Conservation (phyloP, 2,888 invertebrate species). For the Mayetiola destructor region DNA sequence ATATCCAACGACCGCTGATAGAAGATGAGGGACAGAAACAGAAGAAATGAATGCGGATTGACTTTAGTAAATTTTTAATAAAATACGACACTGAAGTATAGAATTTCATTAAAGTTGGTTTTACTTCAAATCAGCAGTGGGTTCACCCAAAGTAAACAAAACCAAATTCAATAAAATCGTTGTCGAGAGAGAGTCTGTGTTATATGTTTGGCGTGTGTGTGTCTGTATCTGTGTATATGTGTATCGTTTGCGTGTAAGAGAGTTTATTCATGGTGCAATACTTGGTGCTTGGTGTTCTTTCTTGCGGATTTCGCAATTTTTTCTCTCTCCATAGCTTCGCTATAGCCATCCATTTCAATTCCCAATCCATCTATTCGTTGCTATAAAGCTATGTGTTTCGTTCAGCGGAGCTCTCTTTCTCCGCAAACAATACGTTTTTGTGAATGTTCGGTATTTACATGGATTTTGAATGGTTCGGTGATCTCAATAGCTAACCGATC, state of each 20-base stretch:
- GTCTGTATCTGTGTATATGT: not conserved
- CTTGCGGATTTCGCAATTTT: not conserved
- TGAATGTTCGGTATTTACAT: not conserved
- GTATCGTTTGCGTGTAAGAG: not conserved
- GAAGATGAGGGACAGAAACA: constrained; percentile 1
- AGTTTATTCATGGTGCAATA: too few relatives aligned
- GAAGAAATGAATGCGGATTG: constrained; percentile 22
- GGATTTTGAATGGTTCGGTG: constrained; percentile 4
- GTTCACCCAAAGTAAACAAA: constrained; percentile 19
- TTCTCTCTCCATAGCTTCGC: not conserved
- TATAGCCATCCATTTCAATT: too few relatives aligned
- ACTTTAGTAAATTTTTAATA: constrained; percentile 26
- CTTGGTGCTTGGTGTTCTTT: not conserved
- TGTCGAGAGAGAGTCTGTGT: not conserved
- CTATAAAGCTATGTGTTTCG: too few relatives aligned
- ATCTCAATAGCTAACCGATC: not conserved
- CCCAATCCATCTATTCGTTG: too few relatives aligned
- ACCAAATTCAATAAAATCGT: constrained; percentile 21
- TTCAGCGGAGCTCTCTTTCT: not conserved
- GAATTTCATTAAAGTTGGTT: constrained; percentile 24
- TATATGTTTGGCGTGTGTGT: not conserved
- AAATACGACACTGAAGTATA: constrained; percentile 25
- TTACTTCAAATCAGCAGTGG: constrained; percentile 16
- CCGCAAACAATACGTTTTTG: not conserved
- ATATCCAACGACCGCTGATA: not conserved